Evolutionary conservation across 2,113 vertebrate species (phyloP).

Genomic region (Corythaixoides concolor): DNA sequence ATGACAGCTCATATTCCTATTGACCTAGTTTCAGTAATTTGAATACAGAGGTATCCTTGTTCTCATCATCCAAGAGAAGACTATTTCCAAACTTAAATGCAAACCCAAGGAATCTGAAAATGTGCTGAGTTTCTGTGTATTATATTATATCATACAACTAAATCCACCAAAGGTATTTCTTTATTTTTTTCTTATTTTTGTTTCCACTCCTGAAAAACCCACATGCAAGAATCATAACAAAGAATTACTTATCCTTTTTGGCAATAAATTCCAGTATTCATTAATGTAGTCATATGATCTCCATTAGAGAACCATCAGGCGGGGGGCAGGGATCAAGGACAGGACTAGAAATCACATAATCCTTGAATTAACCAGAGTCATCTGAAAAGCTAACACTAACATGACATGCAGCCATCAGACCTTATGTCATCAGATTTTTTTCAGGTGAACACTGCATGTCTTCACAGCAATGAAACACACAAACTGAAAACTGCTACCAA

Average conservation of each 20-base stretch:
- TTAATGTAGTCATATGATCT: not conserved
- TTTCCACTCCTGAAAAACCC: not conserved
- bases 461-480: not conserved
- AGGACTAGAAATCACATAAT: not conserved
- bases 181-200: too few species aligned
- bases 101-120: not conserved
- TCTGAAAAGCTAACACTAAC: not conserved
- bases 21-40: not conserved
- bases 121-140: not conserved
- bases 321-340: not conserved
- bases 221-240: not conserved
- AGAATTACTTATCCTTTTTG: not conserved
- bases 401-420: not conserved
- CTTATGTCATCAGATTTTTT: not conserved
- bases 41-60: not conserved
- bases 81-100: not conserved
- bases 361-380: not conserved
- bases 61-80: not conserved
- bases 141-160: fast-evolving
- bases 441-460: not conserved
- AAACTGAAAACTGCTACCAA: not conserved
- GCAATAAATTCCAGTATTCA: not conserved
- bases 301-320: not conserved
- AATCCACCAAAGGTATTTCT: not conserved
- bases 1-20: not conserved